Evolutionary conservation across 2,113 vertebrate species (phyloP).

Genomic region (Onychostruthus taczanowskii): DNA sequence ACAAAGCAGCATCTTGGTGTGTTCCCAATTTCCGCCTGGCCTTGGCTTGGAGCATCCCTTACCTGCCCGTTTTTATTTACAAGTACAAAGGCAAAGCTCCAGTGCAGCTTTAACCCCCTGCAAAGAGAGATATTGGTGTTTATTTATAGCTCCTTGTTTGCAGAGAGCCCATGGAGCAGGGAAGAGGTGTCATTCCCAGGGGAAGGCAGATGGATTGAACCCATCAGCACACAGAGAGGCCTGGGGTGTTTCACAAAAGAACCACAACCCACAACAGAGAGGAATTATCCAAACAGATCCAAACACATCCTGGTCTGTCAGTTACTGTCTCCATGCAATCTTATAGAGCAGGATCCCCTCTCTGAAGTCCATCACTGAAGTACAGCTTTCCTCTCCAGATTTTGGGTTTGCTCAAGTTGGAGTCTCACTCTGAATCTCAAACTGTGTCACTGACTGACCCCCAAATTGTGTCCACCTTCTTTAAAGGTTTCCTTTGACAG

Average conservation of each 20-base stretch:
- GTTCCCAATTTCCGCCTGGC: not conserved
- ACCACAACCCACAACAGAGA: not conserved
- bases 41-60: not conserved
- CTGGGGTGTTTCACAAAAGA: not conserved
- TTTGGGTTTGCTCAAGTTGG: not conserved
- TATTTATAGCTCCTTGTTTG: slow-evolving; percentile 6
- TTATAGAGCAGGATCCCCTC: not conserved
- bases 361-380: not conserved
- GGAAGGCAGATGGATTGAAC: not conserved
- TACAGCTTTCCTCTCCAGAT: not conserved
- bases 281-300: not conserved
- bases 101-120: not conserved
- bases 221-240: not conserved
- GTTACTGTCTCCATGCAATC: not conserved
- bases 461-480: not conserved
- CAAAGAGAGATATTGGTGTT: not conserved
- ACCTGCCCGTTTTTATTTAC: not conserved
- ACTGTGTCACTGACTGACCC: not conserved
- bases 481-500: not conserved
- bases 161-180: not conserved
- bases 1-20: not conserved
- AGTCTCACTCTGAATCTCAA: not conserved
- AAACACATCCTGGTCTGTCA: not conserved
- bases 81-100: not conserved
- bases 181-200: not conserved